Evolutionary conservation across 2,797 vertebrate genomes (phyloP).

Genomic region (Gila robusta): DNA sequence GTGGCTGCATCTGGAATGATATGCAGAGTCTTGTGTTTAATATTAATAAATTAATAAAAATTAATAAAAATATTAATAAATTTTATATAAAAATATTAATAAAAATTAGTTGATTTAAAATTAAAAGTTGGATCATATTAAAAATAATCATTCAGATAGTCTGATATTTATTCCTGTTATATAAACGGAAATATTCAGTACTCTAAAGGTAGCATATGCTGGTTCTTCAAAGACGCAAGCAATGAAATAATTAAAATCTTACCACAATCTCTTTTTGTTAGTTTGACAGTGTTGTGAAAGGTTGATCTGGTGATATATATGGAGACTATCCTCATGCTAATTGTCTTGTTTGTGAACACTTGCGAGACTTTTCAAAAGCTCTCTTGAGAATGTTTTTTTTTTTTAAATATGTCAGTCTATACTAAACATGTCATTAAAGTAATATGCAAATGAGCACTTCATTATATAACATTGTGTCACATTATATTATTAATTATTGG

Average conservation of each 20-base stretch:
- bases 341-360: not conserved
- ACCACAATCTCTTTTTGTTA: slow-evolving; percentile 12
- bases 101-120: not conserved
- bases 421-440: no score
- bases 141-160: not conserved
- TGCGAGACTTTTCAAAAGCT: slow-evolving; percentile 6
- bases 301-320: not conserved
- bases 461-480: no score
- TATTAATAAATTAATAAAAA: not conserved
- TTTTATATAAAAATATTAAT: no score
- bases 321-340: slow-evolving; percentile 1
- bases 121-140: no score
- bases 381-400: not conserved
- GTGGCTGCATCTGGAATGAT: slow-evolving; percentile 39
- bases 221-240: not conserved
- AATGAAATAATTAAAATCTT: not conserved
- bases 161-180: no score
- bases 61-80: no score
- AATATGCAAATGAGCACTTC: not conserved
- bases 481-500: no score
- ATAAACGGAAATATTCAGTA: no score
- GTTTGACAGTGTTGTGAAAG: not conserved
- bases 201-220: not conserved
- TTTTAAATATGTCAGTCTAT: no score
- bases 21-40: no score